phyloP scores from a whole-genome alignment of 2,888 invertebrate species.

The Nezara viridula region DNA sequence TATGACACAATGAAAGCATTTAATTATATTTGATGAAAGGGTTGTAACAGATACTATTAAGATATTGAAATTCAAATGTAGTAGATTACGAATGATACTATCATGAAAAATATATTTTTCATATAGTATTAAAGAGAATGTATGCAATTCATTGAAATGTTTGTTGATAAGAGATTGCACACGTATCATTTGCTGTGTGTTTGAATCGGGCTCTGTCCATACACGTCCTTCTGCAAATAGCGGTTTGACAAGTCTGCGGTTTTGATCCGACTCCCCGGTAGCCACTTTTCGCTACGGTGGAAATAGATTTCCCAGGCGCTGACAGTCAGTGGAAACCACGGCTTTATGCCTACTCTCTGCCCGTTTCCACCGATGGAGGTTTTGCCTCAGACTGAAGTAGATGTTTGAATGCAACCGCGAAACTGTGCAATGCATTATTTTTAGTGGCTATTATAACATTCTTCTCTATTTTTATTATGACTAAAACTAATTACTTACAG shows the following conservation, averaged over 20 bases:
- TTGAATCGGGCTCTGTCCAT: not conserved
- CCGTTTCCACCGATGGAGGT: not conserved
- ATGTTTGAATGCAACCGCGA: not conserved
- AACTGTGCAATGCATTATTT: not conserved
- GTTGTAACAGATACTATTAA: no score
- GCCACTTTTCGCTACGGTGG: not conserved
- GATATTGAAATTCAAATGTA: not conserved
- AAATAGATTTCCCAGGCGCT: not conserved
- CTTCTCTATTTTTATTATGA: not conserved
- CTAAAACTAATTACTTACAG: not conserved
- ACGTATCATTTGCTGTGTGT: not conserved
- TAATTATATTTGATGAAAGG: no score
- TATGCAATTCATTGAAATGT: not conserved
- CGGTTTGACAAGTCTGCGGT: conserved; percentile 18
- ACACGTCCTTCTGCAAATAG: not conserved
- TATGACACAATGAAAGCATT: no score
- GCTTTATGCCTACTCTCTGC: not conserved
- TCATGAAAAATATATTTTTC: not conserved
- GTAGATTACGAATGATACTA: not conserved
- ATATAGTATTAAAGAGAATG: not conserved
- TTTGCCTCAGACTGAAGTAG: not conserved
- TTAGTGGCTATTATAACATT: not conserved
- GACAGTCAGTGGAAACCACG: not conserved
- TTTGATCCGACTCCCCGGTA: not conserved
- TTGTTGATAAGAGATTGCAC: not conserved